Percentiles rank a stretch among this genome's conserved stretches.
These are phyloP conservation scores for Clarias pachynema DNA, from an alignment of 2,797 vertebrate genomes.

Conservation along the genomic window DNA sequence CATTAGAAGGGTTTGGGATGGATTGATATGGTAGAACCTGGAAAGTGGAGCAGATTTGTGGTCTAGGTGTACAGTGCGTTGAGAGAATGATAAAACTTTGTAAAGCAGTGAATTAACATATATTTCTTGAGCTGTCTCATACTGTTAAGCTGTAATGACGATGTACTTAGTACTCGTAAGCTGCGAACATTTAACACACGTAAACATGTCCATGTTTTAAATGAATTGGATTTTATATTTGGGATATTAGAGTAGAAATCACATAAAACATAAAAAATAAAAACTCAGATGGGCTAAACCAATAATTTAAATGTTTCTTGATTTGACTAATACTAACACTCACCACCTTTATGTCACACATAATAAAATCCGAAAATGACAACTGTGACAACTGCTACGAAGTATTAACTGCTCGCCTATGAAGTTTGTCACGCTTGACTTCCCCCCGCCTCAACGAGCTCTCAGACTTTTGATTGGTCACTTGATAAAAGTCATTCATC, in stretches of 20 bases:
- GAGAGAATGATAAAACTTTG: constrained; percentile 30
- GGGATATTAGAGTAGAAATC: background rate
- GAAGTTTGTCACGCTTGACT: constrained; percentile 53
- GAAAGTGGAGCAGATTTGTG: constrained; percentile 32
- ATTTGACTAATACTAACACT: constrained; percentile 39
- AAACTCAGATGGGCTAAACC: background rate
- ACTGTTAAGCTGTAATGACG: constrained; percentile 7
- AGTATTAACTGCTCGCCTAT: constrained; percentile 47
- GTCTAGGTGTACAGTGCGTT: background rate
- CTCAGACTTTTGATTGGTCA: constrained; percentile 55
- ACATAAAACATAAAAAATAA: background rate
- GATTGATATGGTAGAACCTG: constrained; percentile 11
- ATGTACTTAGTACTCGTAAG: background rate
- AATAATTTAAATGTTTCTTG: constrained; percentile 26
- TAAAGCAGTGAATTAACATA: constrained; percentile 4
- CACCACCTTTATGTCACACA: constrained; percentile 10
- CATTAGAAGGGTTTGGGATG: constrained; percentile 14
- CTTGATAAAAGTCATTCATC: constrained; percentile 60
- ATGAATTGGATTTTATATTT: background rate
- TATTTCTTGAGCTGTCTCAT: background rate
- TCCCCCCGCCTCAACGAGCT: constrained; percentile 41
- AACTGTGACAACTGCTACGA: constrained; percentile 56
- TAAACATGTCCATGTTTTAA: background rate
- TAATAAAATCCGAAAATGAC: constrained; percentile 45
- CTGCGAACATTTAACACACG: background rate